Evolutionary conservation across 2,113 vertebrate genomes (phyloP), one percentile per base, ranked within the genome.

Genomic region (Epinephelus lanceolatus): DNA sequence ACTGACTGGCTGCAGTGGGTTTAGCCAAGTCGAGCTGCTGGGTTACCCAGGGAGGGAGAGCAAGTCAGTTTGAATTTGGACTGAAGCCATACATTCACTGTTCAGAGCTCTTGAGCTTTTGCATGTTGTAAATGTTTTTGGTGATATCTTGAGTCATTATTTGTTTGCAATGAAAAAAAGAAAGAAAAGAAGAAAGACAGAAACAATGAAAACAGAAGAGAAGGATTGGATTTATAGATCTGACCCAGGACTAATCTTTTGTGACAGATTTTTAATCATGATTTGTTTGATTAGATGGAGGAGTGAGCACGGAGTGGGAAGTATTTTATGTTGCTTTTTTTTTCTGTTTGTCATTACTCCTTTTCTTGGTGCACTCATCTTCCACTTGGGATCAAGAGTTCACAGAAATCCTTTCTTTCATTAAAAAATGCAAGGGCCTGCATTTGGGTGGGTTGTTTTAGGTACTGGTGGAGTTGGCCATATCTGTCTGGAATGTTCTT

Each of bases 1-100:
- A 92, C 91, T 92, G 90, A 94, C 86, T 86, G 89, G 86, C 90
- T 93, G 86, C 91, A 69, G 65, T 14, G 90, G 92, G 60, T 87
- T 91, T 90, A 90, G 83, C 85, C 76, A 49, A 86, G 85, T 61
- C 30, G 13, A 86, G 90, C 63, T 33, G 25, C 33, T 7, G 30
- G 49, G 71, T 82, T 74, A 84, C 72, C 69, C 25, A 11, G 56
- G 60, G 62, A 80, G 68, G 63, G 33, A 89, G 75, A 30, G 52
- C 75, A 70, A 65, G 66, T 73, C 78, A 88, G 3, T 67, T 30
- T 47, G 37, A 71, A 8, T 56, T 33, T 79, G 66, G 68, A 66
- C 47, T 40, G 57, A 57, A 76, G 65, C 23, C 49, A 55, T 55
- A 6, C 33, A 66, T 25, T 80, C 49, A 18, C n/a, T 27, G 15